These are phyloP conservation scores for Boulengeromyrus knoepffleri DNA, from an alignment of 2,113 vertebrate species.

Conservation along the genomic window DNA sequence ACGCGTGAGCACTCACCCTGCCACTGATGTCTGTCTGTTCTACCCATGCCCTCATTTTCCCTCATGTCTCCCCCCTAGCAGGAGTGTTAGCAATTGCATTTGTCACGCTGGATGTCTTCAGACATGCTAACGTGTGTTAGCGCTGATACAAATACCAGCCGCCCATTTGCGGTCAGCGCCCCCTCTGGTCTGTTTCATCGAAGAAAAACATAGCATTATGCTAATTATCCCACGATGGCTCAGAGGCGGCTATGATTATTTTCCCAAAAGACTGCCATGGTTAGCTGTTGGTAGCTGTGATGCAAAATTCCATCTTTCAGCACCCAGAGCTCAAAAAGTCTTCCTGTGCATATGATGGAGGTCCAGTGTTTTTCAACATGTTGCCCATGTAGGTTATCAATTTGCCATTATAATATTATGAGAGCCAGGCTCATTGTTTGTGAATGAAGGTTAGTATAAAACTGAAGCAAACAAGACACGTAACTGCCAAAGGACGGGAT, in stretches of 20 bases:
- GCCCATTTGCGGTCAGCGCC: neutral
- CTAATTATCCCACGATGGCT: neutral
- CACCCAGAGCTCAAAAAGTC: neutral
- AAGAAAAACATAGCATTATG: neutral
- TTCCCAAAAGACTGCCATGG: neutral
- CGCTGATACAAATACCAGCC: neutral
- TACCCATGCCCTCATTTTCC: neutral
- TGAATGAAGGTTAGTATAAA: neutral
- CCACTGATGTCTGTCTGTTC: neutral
- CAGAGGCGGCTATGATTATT: neutral
- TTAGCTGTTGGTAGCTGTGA: neutral
- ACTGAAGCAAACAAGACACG: neutral
- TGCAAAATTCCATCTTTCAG: neutral
- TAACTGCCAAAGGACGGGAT: neutral
- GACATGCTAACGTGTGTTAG: neutral
- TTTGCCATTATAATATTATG: neutral
- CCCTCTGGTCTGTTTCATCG: neutral
- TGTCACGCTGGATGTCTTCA: neutral
- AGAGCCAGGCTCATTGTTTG: neutral
- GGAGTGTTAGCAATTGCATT: neutral
- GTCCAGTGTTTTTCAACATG: neutral
- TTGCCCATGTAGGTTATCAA: neutral
- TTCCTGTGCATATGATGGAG: neutral
- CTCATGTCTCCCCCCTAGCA: neutral
- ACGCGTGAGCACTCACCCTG: neutral